Conservation (phyloP, 2,797 vertebrate genomes). For the Myotis planiceps region DNA sequence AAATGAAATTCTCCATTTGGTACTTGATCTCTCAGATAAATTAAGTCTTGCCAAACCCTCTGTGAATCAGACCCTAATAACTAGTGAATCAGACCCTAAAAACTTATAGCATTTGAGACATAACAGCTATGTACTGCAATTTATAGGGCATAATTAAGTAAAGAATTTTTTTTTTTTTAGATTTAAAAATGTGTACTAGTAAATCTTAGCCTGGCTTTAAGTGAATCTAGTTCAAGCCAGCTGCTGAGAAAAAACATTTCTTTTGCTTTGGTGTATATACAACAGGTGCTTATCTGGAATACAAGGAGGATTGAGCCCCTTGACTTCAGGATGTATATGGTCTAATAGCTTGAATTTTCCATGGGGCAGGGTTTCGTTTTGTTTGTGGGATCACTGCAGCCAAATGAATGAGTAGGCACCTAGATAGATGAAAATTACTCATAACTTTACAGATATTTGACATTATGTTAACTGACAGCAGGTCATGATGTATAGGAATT, state of each 20-base stretch:
- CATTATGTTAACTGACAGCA: background rate
- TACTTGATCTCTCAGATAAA: conserved; percentile 39
- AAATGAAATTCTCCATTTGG: conserved; percentile 61
- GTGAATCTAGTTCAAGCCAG: background rate
- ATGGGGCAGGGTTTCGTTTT: background rate
- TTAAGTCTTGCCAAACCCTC: conserved; percentile 65
- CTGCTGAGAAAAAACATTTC: background rate
- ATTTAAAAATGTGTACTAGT: background rate
- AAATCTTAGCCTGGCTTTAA: background rate
- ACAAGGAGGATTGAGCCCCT: background rate
- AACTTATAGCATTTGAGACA: conserved; percentile 30
- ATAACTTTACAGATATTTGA: background rate
- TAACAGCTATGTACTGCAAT: background rate
- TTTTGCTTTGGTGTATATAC: background rate
- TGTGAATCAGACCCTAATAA: conserved; percentile 2
- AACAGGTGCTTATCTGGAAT: background rate
- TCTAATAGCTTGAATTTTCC: background rate
- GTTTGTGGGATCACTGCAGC: background rate
- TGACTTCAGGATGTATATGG: background rate
- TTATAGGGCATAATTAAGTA: background rate
- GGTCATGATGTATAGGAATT: background rate
- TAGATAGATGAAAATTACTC: background rate
- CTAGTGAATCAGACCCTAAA: conserved; percentile 59
- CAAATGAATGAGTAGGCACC: background rate
- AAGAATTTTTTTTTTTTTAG: background rate